phyloP scores from a whole-genome alignment of 2,888 invertebrate genomes.

The Gasteruption jaculator region DNA sequence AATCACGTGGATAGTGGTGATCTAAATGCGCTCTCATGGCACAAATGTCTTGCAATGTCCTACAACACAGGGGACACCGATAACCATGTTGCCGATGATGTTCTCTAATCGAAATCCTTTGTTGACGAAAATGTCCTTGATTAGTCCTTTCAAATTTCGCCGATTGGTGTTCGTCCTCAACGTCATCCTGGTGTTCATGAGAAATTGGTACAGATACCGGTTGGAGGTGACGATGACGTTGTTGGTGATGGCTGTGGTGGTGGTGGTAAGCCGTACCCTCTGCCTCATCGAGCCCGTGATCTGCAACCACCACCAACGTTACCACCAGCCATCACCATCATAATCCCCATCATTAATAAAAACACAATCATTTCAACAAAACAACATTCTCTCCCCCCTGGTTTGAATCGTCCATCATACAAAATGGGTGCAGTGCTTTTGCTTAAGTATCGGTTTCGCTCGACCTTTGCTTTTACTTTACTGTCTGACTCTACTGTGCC shows the following conservation, averaged over 20 bases:
- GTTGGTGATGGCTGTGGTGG: slow-evolving; percentile 47
- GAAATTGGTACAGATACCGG: slow-evolving; percentile 29
- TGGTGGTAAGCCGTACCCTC: slow-evolving; percentile 48
- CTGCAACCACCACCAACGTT: slow-evolving; percentile 53
- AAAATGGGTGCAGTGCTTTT: too few species aligned
- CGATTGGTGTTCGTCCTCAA: slow-evolving; percentile 29
- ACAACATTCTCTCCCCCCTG: too few species aligned
- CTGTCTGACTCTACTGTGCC: too few species aligned
- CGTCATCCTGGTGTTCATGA: slow-evolving; percentile 30
- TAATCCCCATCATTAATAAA: slow-evolving; percentile 17
- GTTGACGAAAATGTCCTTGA: slow-evolving; percentile 43
- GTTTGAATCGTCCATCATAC: too few species aligned
- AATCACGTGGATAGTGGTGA: slow-evolving; percentile 80
- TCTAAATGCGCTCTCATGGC: slow-evolving; percentile 71
- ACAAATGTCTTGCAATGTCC: slow-evolving; percentile 63
- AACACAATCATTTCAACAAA: too few species aligned
- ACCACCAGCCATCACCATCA: slow-evolving; percentile 49
- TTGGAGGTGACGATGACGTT: slow-evolving; percentile 37
- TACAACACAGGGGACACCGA: slow-evolving; percentile 71
- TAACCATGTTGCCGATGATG: slow-evolving; percentile 53
- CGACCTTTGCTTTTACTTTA: too few species aligned
- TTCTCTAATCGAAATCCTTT: slow-evolving; percentile 40
- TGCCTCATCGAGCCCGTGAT: slow-evolving; percentile 48
- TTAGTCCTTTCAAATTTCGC: slow-evolving; percentile 9
- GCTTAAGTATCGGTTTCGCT: too few species aligned